Evolutionary conservation across 2,797 vertebrate genomes (phyloP).

Genomic region (Tarsius wallacei): DNA sequence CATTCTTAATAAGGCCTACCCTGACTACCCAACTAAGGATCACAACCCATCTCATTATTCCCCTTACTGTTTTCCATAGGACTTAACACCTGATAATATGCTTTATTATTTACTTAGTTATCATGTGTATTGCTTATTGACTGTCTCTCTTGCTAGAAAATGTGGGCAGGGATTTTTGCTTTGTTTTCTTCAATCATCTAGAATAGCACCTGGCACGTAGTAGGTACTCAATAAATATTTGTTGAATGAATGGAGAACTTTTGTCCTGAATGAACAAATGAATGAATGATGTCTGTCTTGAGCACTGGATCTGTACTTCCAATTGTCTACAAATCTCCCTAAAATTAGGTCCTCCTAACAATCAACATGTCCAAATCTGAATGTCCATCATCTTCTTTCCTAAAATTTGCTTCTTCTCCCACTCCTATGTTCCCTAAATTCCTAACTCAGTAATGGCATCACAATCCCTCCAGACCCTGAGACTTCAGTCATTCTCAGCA

Average conservation of each 20-base stretch:
- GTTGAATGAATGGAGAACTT: slow-evolving; percentile 11
- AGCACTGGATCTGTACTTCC: background rate
- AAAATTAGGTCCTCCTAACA: slow-evolving; percentile 45
- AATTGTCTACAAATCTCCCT: background rate
- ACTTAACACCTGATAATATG: background rate
- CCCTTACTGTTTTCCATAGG: background rate
- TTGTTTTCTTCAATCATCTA: slow-evolving; percentile 29
- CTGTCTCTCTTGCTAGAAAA: background rate
- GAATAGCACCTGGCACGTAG: background rate
- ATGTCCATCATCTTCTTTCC: background rate
- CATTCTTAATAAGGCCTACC: slow-evolving; percentile 20
- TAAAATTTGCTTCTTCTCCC: background rate
- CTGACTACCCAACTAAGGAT: slow-evolving; percentile 28
- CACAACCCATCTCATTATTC: background rate
- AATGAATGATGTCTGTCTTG: background rate
- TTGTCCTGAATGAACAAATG: background rate
- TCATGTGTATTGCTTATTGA: background rate
- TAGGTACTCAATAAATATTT: slow-evolving; percentile 37
- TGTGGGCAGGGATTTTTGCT: slow-evolving; percentile 2
- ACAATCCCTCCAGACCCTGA: background rate
- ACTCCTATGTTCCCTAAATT: background rate
- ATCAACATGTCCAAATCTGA: background rate
- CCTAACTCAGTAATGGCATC: background rate
- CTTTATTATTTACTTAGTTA: slow-evolving; percentile 22
- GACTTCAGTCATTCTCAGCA: background rate